Evolutionary conservation across 2,797 vertebrate species (phyloP).

Genomic region (Columba guinea): DNA sequence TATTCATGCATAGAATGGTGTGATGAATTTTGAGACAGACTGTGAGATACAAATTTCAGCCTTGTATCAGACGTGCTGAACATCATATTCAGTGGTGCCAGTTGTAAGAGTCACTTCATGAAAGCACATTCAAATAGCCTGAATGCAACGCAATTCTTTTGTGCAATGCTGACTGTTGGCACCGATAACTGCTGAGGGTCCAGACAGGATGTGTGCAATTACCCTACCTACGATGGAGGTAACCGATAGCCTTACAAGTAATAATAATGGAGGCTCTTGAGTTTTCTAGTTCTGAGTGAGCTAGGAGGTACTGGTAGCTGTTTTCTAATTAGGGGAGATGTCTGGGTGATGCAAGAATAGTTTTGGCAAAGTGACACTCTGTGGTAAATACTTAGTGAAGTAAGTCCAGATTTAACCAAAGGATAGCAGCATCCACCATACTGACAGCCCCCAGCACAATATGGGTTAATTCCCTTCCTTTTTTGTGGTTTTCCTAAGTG

Average conservation of each 20-base stretch:
- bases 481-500: neutral
- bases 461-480: neutral
- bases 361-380: neutral
- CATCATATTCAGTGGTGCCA: neutral
- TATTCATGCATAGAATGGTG: neutral
- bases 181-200: accelerated
- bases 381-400: neutral
- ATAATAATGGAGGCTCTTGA: neutral
- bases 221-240: neutral
- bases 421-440: neutral
- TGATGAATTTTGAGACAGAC: neutral
- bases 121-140: neutral
- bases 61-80: neutral
- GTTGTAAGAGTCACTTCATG: neutral
- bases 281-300: neutral
- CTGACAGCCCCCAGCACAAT: neutral
- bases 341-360: neutral
- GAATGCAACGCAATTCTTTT: neutral
- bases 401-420: neutral
- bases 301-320: neutral
- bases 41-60: neutral
- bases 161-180: neutral
- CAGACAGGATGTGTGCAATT: neutral
- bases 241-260: neutral
- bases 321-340: neutral